These are phyloP conservation scores for Mirza zaza DNA, from an alignment of 2,113 vertebrate species.

Conservation along the genomic window DNA sequence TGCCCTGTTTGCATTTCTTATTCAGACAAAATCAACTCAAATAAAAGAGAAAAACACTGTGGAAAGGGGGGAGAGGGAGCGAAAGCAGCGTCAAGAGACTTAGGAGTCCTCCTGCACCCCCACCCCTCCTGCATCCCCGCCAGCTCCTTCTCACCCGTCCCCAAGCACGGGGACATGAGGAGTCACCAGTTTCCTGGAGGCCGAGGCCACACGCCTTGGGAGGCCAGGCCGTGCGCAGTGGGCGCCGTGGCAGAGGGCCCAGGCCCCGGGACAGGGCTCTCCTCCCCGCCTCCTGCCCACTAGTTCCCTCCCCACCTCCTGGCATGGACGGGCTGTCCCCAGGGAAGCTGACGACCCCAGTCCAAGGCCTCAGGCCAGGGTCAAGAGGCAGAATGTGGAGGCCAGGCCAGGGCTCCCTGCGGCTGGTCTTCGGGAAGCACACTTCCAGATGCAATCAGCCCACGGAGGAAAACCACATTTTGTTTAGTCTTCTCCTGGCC, in stretches of 20 bases:
- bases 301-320: rapidly evolving
- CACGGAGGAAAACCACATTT: slow-evolving; percentile 79
- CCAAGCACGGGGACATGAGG: neutral
- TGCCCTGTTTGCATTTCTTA: neutral
- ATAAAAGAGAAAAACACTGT: neutral
- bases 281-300: neutral
- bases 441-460: slow-evolving; percentile 63
- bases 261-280: rapidly evolving
- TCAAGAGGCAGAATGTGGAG: neutral
- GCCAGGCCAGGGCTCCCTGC: rapidly evolving
- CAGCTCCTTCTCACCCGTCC: neutral
- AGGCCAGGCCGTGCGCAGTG: rapidly evolving
- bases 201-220: neutral
- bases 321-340: too few species aligned
- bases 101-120: neutral
- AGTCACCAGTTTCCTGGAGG: neutral
- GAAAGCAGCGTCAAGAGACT: neutral
- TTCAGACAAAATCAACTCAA: neutral
- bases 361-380: neutral
- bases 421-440: neutral
- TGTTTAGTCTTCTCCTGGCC: slow-evolving; percentile 85
- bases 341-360: neutral
- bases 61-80: neutral
- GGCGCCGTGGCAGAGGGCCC: neutral
- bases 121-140: neutral